phyloP scores from a whole-genome alignment of 2,113 vertebrate species.

The Phocoena sinus region DNA sequence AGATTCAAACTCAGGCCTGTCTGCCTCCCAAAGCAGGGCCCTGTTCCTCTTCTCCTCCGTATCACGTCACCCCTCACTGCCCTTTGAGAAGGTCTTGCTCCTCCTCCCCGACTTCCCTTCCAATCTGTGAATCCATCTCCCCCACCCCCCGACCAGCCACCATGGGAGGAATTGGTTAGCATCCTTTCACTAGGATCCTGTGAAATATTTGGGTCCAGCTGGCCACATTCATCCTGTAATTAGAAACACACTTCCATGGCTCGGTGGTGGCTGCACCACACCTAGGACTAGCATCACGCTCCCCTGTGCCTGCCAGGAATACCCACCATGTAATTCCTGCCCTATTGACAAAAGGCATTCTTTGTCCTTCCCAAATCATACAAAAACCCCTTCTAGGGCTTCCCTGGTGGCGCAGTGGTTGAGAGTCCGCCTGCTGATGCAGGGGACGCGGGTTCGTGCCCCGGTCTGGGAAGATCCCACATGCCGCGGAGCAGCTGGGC shows the following conservation, averaged over 20 bases:
- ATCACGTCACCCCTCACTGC: background rate
- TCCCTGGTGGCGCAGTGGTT: no score
- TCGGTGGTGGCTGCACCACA: constrained; percentile 80
- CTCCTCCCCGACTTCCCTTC: background rate
- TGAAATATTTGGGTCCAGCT: background rate
- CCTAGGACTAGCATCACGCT: constrained; percentile 78
- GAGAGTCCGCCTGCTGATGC: no score
- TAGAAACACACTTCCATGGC: constrained; percentile 86
- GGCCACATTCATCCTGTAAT: constrained; percentile 82
- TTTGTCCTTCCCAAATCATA: constrained; percentile 81
- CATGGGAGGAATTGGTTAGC: background rate
- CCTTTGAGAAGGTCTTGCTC: background rate
- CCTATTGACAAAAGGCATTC: constrained; percentile 81
- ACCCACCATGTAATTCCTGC: constrained; percentile 83
- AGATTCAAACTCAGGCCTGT: background rate
- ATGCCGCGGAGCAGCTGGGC: no score
- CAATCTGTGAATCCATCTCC: background rate
- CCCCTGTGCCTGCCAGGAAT: constrained; percentile 78
- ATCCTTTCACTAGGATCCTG: background rate
- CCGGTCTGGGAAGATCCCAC: no score
- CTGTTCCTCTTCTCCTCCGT: background rate
- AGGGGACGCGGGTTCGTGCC: no score
- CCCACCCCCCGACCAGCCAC: background rate
- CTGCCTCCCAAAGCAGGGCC: background rate
- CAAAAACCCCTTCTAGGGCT: constrained; percentile 71